Evolutionary conservation across 1,140 invertebrate species (phyloP).

Genomic region (Pseudoatta argentina): DNA sequence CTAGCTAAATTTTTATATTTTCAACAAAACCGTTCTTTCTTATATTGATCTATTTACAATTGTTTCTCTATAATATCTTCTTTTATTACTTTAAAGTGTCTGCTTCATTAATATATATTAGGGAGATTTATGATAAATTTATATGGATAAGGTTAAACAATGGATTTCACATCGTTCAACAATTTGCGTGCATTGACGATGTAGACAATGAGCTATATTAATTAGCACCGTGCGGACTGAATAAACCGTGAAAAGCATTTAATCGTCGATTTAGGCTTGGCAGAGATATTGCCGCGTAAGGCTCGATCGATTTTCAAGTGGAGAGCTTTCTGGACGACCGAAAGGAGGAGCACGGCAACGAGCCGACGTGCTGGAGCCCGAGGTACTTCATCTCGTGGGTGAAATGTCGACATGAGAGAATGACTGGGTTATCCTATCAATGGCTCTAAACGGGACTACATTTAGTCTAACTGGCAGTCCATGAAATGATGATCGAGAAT

Average conservation of each 20-base stretch:
- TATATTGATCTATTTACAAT: neutral
- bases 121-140: neutral
- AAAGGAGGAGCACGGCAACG: conserved; percentile 17
- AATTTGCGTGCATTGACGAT: neutral
- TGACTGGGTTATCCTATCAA: conserved; percentile 52
- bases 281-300: neutral
- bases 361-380: conserved; percentile 23
- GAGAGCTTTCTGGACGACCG: conserved; percentile 59
- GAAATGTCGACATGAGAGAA: conserved; percentile 63
- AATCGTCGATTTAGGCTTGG: conserved; percentile 52
- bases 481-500: conserved; percentile 22
- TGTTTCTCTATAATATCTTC: neutral
- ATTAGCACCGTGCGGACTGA: conserved; percentile 64
- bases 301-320: conserved; percentile 72
- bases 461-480: conserved; percentile 43
- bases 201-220: conserved; percentile 58
- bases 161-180: neutral
- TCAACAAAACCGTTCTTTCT: too few species aligned
- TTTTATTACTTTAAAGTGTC: neutral
- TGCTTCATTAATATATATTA: neutral
- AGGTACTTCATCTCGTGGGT: conserved; percentile 63
- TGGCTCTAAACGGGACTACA: conserved; percentile 52
- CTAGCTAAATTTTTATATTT: too few species aligned
- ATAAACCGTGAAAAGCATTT: conserved; percentile 11
- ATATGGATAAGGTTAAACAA: neutral